phyloP scores from a whole-genome alignment of 2,888 invertebrate species.

The Drosophila kokeensis region DNA sequence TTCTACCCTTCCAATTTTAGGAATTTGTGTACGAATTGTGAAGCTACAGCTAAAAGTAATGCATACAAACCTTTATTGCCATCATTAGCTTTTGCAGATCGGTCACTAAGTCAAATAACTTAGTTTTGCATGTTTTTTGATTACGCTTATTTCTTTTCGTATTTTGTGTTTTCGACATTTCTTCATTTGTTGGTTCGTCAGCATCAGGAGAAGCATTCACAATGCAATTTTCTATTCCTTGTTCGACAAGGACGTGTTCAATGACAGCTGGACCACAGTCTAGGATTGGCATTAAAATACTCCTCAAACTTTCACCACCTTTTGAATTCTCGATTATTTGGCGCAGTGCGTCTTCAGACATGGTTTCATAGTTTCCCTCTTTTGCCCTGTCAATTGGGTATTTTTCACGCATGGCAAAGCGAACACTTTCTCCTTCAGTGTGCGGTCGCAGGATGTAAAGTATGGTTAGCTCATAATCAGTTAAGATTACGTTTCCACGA shows the following conservation, averaged over 20 bases:
- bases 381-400: conserved; percentile 93
- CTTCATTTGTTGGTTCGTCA: conserved; percentile 1
- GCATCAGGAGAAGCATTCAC: conserved; percentile 5
- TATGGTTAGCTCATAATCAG: conserved; percentile 95
- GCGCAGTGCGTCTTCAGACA: conserved; percentile 86
- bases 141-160: conserved; percentile 57
- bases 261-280: conserved; percentile 96
- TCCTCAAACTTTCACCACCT: conserved; percentile 91
- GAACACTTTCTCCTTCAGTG: conserved; percentile 94
- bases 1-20: not conserved
- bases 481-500: conserved; percentile 97
- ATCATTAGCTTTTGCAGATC: conserved; percentile 88
- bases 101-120: conserved; percentile 87
- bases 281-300: conserved; percentile 91
- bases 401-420: conserved; percentile 96
- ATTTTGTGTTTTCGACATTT: conserved; percentile 28
- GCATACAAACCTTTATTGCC: conserved; percentile 87
- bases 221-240: conserved; percentile 51
- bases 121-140: conserved; percentile 21
- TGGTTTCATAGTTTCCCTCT: conserved; percentile 85
- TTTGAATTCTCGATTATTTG: conserved; percentile 88
- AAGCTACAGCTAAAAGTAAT: not conserved
- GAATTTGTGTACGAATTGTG: not conserved
- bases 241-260: conserved; percentile 91
- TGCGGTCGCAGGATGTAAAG: conserved; percentile 96